A percentile compares a stretch with the other conserved stretches of the same genome.
These are phyloP conservation scores for Cheracebus regulus DNA, from an alignment of 2,797 vertebrate genomes.

Conservation along the genomic window DNA sequence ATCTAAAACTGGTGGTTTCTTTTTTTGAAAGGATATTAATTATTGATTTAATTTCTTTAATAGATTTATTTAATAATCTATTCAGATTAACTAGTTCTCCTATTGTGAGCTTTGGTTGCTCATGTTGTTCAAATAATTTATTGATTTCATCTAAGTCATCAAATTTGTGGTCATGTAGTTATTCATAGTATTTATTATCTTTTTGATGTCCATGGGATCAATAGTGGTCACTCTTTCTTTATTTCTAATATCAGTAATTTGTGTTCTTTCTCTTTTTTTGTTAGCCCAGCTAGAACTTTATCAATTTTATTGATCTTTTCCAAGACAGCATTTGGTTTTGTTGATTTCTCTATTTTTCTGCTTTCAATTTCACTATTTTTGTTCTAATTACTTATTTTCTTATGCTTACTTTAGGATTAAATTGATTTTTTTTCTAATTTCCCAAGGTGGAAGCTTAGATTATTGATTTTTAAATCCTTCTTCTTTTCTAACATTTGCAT, in stretches of 20 bases:
- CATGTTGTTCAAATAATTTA: background rate
- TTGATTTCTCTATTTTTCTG: background rate
- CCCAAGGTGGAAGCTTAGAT: background rate
- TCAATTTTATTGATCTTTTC: background rate
- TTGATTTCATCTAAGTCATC: background rate
- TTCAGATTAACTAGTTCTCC: background rate
- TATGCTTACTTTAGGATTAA: background rate
- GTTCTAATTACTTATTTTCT: background rate
- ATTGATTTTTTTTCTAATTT: slow-evolving; percentile 17
- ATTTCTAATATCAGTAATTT: background rate
- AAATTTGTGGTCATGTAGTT: background rate
- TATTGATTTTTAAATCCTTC: background rate
- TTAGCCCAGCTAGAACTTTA: background rate
- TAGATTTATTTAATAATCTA: background rate
- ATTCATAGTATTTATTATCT: background rate
- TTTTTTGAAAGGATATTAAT: background rate
- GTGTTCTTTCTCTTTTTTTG: background rate
- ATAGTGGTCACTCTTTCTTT: background rate
- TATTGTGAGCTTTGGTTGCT: background rate
- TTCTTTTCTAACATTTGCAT: background rate
- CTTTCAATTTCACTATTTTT: background rate
- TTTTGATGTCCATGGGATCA: background rate
- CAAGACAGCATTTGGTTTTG: background rate
- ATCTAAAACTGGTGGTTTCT: background rate
- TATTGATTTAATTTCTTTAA: background rate